These are phyloP conservation scores for Eupeodes corollae DNA, from an alignment of 1,140 invertebrate genomes.

Conservation along the genomic window DNA sequence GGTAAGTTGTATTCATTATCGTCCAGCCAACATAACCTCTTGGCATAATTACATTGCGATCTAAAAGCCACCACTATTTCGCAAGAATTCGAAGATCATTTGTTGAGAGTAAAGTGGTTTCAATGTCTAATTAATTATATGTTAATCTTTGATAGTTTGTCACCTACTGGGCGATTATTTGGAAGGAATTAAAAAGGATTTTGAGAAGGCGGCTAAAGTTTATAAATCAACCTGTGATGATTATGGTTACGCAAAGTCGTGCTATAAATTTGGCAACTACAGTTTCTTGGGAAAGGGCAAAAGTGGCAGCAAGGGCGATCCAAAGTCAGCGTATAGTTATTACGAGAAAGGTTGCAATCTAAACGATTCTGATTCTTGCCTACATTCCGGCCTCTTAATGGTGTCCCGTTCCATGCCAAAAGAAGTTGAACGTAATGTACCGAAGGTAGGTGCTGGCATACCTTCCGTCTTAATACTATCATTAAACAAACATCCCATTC, in stretches of 20 bases:
- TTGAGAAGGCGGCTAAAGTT: slow-evolving; percentile 60
- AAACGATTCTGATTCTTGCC: slow-evolving; percentile 55
- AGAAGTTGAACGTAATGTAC: slow-evolving; percentile 41
- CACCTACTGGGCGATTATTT: slow-evolving; percentile 81
- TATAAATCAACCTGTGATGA: slow-evolving; percentile 79
- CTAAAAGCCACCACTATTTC: no score
- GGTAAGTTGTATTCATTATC: slow-evolving; percentile 41
- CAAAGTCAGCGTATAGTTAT: slow-evolving; percentile 52
- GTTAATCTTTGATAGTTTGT: slow-evolving; percentile 54
- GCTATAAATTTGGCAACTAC: slow-evolving; percentile 72
- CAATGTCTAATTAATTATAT: background rate
- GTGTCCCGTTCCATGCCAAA: slow-evolving; percentile 42
- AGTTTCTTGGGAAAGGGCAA: slow-evolving; percentile 49
- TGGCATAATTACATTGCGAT: no score
- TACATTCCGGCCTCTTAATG: slow-evolving; percentile 61
- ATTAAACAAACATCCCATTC: background rate
- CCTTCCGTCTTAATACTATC: background rate
- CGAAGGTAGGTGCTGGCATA: slow-evolving; percentile 38
- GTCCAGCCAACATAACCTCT: background rate
- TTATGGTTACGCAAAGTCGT: slow-evolving; percentile 67
- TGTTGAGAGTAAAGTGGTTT: no score
- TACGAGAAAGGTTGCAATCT: slow-evolving; percentile 67
- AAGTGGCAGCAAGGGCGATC: slow-evolving; percentile 40
- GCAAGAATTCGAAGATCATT: no score
- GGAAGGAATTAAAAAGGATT: slow-evolving; percentile 69